phyloP scores from a whole-genome alignment of 2,797 vertebrate genomes.

The Mallotus villosus region DNA sequence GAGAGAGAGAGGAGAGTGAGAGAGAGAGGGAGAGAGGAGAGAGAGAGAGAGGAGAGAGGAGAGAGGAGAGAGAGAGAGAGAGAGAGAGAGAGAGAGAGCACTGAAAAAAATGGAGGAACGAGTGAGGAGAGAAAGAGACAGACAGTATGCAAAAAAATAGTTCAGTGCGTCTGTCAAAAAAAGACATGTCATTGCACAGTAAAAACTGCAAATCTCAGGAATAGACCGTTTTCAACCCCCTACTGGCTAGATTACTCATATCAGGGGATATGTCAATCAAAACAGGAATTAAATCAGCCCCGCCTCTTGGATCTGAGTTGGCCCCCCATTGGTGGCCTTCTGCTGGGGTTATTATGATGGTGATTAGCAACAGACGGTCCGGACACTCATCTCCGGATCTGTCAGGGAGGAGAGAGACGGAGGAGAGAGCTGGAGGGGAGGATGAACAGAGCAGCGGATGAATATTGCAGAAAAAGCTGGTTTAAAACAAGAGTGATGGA shows the following conservation, averaged over 20 bases:
- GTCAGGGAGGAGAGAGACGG: constrained; percentile 26
- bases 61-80: background rate
- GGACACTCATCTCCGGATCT: constrained; percentile 5
- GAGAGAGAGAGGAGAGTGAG: background rate
- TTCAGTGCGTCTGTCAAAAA: background rate
- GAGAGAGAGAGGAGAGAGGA: background rate
- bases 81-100: background rate
- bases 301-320: constrained; percentile 28
- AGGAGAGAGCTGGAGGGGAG: constrained; percentile 30
- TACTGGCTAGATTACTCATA: constrained; percentile 56
- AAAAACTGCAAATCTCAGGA: constrained; percentile 14
- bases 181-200: constrained; percentile 19
- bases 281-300: constrained; percentile 34
- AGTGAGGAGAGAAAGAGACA: background rate
- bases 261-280: constrained; percentile 59
- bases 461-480: background rate
- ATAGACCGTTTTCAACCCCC: constrained; percentile 30
- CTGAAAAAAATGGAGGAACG: too few species aligned
- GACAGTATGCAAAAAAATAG: background rate
- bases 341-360: constrained; percentile 38
- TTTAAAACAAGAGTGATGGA: background rate
- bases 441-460: constrained; percentile 2
- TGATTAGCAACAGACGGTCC: constrained; percentile 37
- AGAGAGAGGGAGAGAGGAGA: background rate
- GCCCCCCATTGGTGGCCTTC: constrained; percentile 29